Conservation (phyloP, 2,888 invertebrate genomes). For the Phragmatobia fuliginosa region DNA sequence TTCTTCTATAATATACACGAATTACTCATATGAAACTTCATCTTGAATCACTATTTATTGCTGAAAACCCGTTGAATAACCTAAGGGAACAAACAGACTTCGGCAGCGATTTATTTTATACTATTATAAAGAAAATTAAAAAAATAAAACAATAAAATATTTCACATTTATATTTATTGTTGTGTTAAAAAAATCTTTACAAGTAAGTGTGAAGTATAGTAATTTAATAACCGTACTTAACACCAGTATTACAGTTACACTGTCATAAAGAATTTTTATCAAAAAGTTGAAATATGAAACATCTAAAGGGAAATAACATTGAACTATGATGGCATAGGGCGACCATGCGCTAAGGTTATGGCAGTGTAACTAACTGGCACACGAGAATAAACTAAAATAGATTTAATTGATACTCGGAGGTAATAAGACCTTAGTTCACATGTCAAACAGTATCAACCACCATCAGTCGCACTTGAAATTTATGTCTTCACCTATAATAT, state of each 20-base stretch:
- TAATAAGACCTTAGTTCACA: slow-evolving; percentile 83
- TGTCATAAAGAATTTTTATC: slow-evolving; percentile 55
- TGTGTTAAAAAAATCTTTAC: slow-evolving; percentile 86
- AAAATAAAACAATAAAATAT: slow-evolving; percentile 74
- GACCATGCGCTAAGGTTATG: slow-evolving; percentile 37
- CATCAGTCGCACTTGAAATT: slow-evolving; percentile 77
- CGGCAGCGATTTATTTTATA: no score
- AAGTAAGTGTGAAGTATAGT: slow-evolving; percentile 85
- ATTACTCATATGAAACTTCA: no score
- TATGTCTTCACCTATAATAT: slow-evolving; percentile 64
- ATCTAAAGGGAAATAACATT: slow-evolving; percentile 41
- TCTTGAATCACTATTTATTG: no score
- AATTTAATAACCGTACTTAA: slow-evolving; percentile 80
- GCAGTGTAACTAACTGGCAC: slow-evolving; percentile 67
- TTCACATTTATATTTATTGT: slow-evolving; percentile 86
- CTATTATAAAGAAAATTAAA: no score
- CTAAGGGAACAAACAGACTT: no score
- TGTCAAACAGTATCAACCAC: slow-evolving; percentile 81
- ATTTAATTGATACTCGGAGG: slow-evolving; percentile 86
- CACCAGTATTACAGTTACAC: slow-evolving; percentile 65
- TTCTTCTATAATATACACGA: no score
- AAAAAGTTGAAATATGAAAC: slow-evolving; percentile 47
- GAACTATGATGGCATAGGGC: slow-evolving; percentile 25
- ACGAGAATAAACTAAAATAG: slow-evolving; percentile 75
- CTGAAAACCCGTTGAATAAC: no score